A percentile compares a stretch with the other conserved stretches of the same genome.
Evolutionary conservation across 2,113 vertebrate species (phyloP).

Genomic region (Capreolus pygargus): DNA sequence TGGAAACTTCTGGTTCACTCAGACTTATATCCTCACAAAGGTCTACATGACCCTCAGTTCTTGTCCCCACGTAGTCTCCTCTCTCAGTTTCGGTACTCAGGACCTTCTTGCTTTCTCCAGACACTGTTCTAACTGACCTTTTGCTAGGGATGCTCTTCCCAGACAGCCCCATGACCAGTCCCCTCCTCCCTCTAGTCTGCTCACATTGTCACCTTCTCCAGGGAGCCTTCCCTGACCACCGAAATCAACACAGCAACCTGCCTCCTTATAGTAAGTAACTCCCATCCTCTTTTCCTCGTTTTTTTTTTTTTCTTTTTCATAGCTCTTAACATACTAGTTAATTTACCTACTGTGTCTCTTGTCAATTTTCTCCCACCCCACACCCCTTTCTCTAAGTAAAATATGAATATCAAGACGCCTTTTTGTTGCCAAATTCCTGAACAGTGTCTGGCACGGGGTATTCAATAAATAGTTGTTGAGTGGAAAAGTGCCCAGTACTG

Average conservation of each 20-base stretch:
- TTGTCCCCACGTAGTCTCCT: background rate
- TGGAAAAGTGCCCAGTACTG: background rate
- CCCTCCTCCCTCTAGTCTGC: background rate
- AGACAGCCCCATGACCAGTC: background rate
- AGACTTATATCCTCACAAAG: background rate
- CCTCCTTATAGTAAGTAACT: background rate
- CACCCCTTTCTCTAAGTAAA: background rate
- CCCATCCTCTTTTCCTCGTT: background rate
- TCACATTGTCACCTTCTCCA: background rate
- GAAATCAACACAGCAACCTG: background rate
- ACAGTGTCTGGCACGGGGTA: background rate
- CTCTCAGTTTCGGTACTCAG: background rate
- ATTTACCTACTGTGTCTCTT: background rate
- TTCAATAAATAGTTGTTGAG: background rate
- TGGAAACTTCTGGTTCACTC: background rate
- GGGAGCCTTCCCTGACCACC: background rate
- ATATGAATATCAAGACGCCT: background rate
- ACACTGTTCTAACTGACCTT: background rate
- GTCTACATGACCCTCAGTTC: background rate
- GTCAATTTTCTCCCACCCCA: background rate
- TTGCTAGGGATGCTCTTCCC: background rate
- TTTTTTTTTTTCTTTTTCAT: background rate
- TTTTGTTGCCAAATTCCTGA: background rate
- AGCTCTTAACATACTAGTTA: background rate
- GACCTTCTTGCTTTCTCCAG: background rate